Base-by-base conservation (phyloP, 2,888 invertebrate genomes). In the Drosophila macrospina region DNA sequence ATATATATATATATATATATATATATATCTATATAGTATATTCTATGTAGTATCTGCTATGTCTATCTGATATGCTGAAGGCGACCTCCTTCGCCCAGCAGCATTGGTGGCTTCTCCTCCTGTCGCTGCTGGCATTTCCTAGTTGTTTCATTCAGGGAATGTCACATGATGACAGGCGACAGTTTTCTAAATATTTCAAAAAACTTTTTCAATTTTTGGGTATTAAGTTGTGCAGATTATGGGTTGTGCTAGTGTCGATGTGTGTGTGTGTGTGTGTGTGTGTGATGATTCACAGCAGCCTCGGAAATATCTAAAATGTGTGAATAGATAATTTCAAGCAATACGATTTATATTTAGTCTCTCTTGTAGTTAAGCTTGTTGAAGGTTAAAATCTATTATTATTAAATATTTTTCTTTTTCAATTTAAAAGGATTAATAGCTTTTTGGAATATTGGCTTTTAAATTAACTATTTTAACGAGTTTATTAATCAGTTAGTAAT, bases 131-230 rank as follows among this genome's bases (percentile, higher is more conserved):
- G 61, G 42, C 70, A 75, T 74, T 85, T 86, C 79, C 79, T 86
- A 83, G 78, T 80, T 62, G 56, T 67, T 69, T 65, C 79, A 65
- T 81, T 79, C 65, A 69, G 26, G 39, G 36, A 72, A 67, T 88
- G 83, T 83, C 83, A 84, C 89, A 88, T 88, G 84, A 87, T 84
- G 84, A 84, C 84, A 84, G 73, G 69, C 88, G 80, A 80, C 88
- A 86, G 59, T 75, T 59, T 47, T 62, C 56, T 59, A 39, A 47
- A 45, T 65, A 44, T 76, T 34, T 63, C 32, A 24, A 36, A 52
- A 62, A 61, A 13, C 55, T 65, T 32, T 63, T 65, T 52, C 37
- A 59, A 57, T 65, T 80, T 80, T 67, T 60, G 59, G 60, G 80
- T 76, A 71, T 69, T 80, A 55, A 59, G 64, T 47, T 69, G 66